A percentile compares a stretch with the other conserved stretches of the same genome.
Conservation (phyloP, 2,797 vertebrate genomes). For the Enoplosus armatus region DNA sequence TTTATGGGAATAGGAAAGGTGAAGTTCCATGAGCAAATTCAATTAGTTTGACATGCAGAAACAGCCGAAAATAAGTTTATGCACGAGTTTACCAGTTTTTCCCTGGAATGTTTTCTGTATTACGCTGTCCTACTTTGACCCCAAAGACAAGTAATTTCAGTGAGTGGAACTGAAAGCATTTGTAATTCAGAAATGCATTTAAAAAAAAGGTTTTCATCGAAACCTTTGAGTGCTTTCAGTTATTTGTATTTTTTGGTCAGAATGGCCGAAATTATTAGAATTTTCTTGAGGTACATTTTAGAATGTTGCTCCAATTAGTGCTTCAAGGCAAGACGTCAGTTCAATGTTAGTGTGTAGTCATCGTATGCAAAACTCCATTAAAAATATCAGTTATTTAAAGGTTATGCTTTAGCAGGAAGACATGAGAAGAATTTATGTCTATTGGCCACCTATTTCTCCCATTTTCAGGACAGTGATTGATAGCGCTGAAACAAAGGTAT, state of each 20-base stretch:
- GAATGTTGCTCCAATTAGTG: neutral
- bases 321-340: neutral
- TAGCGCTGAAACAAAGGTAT: conserved; percentile 16
- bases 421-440: neutral
- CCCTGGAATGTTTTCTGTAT: neutral
- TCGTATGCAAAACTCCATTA: neutral
- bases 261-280: neutral
- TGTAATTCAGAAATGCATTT: neutral
- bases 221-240: neutral
- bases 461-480: conserved; percentile 6
- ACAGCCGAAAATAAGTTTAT: conserved; percentile 21
- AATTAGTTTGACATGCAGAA: conserved; percentile 20
- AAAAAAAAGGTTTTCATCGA: neutral
- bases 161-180: neutral
- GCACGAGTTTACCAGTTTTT: neutral
- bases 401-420: neutral
- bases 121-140: neutral
- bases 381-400: conserved; percentile 16
- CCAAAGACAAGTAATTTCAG: neutral
- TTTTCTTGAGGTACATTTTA: neutral
- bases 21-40: conserved; percentile 16
- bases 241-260: neutral
- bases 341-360: conserved; percentile 1
- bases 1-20: conserved; percentile 21
- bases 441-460: neutral